Evolutionary conservation across 1,140 invertebrate genomes (phyloP), one percentile per base, ranked within the genome.

Genomic region (Phthorimaea operculella): DNA sequence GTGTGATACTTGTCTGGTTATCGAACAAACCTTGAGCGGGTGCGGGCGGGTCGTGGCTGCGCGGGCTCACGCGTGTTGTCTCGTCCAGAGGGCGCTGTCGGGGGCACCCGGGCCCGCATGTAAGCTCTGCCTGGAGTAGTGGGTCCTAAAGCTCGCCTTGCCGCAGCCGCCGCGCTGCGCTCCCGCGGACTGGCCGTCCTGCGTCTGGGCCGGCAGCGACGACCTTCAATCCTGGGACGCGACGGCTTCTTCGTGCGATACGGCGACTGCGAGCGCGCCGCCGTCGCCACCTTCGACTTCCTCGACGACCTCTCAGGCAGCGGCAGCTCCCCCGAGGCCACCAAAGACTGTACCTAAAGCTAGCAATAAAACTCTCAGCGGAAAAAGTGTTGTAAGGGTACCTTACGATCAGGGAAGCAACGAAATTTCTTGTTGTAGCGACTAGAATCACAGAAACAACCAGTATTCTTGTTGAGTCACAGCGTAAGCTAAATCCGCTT

Each of bases 211-310:
- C 77, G 79, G 68, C 54, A 63, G 55, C 80, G 79, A 57, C 83
- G 91, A 48, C 89, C 90, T 16, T 91, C 90, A 60, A 92, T 93
- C 73, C 90, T 94, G 64, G 91, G 90, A 58, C 87, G 92, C 36
- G 87, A 90, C 42, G 91, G 92, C 69, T 92, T 94, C 80, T 94
- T 88, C 86, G 89, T 92, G 33, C 88, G 92, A 58, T 94, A 89
- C 79, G 92, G 92, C n/a, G 91, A 92, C 57, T 90, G 92, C 66
- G 92, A 94, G 73, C 86, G 87, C 51, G 92, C 92, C 75, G 92
- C 92, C 17, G 90, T 94, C 51, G 90, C 92, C 33, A 90, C 90
- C 61, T 94, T 94, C 76, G 91, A 93, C 82, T 94, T 93, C 84
- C 87, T 94, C 51, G 89, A 94, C 70, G 89, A 92, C 59, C 79